phyloP scores from a whole-genome alignment of 1,140 invertebrate species.

The Pygmarrhopalites habei region DNA sequence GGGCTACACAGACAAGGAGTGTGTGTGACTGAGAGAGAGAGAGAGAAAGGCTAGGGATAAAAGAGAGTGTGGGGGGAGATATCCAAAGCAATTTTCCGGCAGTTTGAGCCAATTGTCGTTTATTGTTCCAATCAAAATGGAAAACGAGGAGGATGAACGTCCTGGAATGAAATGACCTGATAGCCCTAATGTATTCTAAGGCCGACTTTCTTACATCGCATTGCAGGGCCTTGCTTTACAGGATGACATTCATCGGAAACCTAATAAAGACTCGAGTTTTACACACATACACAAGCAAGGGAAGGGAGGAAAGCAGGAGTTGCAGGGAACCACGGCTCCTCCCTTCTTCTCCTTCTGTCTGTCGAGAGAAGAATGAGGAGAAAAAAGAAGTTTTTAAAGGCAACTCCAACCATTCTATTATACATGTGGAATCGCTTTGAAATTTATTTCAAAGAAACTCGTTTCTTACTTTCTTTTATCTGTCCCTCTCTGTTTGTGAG shows the following conservation, averaged over 20 bases:
- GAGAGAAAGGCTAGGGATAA: too few species aligned
- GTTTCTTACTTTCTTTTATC: not conserved
- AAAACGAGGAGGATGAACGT: not conserved
- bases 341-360: not conserved
- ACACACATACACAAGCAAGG: not conserved
- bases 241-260: too few species aligned
- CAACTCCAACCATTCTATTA: not conserved
- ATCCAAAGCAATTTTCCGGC: conserved; percentile 15
- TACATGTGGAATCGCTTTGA: not conserved
- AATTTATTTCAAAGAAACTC: conserved; percentile 1
- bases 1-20: too few species aligned
- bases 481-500: not conserved
- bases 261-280: too few species aligned
- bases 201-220: not conserved
- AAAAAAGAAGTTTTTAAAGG: not conserved
- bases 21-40: too few species aligned
- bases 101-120: conserved; percentile 20
- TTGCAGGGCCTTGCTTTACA: too few species aligned
- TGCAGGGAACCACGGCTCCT: not conserved
- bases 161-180: conserved; percentile 14
- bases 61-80: too few species aligned
- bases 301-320: too few species aligned
- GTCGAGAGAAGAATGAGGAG: not conserved
- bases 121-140: conserved; percentile 17
- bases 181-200: not conserved